Conservation (phyloP, 2,888 invertebrate species). For the Dolichomitus sp. region DNA sequence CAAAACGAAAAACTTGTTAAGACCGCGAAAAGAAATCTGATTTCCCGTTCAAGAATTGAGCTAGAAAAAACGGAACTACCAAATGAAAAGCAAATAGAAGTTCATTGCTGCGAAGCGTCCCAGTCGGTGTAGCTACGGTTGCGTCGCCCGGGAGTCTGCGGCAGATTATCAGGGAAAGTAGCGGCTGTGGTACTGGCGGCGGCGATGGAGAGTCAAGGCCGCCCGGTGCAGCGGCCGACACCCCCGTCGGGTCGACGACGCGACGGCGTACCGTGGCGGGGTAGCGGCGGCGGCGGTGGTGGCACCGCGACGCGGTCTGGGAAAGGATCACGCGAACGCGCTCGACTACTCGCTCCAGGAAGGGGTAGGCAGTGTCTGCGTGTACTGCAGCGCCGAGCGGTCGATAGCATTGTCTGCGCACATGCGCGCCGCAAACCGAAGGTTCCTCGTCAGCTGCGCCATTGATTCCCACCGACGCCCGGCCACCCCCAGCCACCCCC, state of each 20-base stretch:
- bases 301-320: conserved; percentile 70
- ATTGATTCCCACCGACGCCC: conserved; percentile 81
- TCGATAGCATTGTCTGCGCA: conserved; percentile 86
- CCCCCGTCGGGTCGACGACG: conserved; percentile 70
- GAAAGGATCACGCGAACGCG: conserved; percentile 74
- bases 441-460: conserved; percentile 84
- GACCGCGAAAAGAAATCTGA: conserved; percentile 4
- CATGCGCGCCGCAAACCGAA: conserved; percentile 78
- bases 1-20: background rate
- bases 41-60: background rate
- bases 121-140: conserved; percentile 53
- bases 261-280: conserved; percentile 57
- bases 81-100: conserved; percentile 39
- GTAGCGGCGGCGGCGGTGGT: conserved; percentile 30
- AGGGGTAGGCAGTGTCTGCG: conserved; percentile 83
- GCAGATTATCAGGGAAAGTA: conserved; percentile 82
- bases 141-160: conserved; percentile 79
- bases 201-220: conserved; percentile 82
- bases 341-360: conserved; percentile 70
- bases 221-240: conserved; percentile 73
- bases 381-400: conserved; percentile 81
- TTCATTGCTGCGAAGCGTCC: conserved; percentile 35
- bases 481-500: conserved; percentile 62
- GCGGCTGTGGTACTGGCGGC: conserved; percentile 70
- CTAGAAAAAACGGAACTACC: background rate